Conservation (phyloP, 2,888 invertebrate species). For the Hypena proboscidalis region DNA sequence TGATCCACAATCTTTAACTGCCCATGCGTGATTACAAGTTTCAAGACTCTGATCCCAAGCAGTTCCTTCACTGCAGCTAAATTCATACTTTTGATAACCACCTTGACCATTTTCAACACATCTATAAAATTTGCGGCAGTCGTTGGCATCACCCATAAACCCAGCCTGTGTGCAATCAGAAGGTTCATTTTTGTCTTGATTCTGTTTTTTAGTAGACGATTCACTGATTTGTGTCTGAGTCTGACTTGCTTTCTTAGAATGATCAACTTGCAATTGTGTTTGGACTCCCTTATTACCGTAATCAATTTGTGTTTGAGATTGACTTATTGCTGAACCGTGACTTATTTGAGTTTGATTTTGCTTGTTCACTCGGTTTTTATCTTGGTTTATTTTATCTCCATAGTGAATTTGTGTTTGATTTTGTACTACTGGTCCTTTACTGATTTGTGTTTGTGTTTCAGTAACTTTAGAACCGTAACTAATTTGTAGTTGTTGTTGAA, state of each 20-base stretch:
- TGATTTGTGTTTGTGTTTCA: conserved; percentile 60
- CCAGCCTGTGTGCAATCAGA: conserved; percentile 74
- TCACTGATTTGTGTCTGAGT: conserved; percentile 52
- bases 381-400: conserved; percentile 41
- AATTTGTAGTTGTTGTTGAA: conserved; percentile 57
- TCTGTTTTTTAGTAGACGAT: conserved; percentile 37
- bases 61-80: conserved; percentile 85
- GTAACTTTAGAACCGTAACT: conserved; percentile 53
- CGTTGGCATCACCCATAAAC: conserved; percentile 82
- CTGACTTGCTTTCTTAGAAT: conserved; percentile 59
- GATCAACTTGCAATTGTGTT: conserved; percentile 63
- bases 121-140: conserved; percentile 89
- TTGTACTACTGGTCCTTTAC: conserved; percentile 50
- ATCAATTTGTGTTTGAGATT: conserved; percentile 59
- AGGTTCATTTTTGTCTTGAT: conserved; percentile 12
- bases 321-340: conserved; percentile 54
- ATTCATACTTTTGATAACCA: conserved; percentile 80
- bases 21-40: conserved; percentile 86
- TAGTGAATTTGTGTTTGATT: conserved; percentile 63
- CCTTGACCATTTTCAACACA: conserved; percentile 85
- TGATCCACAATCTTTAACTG: conserved; percentile 58
- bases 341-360: conserved; percentile 63
- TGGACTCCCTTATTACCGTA: conserved; percentile 55
- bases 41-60: conserved; percentile 86
- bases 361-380: conserved; percentile 27